These are phyloP conservation scores for Tachina lurida DNA, from an alignment of 2,888 invertebrate genomes.

Conservation along the genomic window DNA sequence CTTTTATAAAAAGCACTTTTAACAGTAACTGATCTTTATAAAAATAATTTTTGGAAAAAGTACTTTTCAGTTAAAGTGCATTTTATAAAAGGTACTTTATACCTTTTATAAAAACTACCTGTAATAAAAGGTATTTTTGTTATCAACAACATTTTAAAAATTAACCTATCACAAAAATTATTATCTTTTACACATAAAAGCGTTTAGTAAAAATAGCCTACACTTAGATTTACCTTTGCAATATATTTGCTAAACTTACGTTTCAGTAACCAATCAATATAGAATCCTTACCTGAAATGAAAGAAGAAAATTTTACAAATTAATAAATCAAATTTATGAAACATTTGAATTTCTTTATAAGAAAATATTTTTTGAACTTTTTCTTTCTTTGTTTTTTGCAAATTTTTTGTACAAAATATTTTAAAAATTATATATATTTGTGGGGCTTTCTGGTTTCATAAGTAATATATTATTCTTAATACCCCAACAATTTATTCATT, in stretches of 20 bases:
- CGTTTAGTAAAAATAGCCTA: too few species aligned
- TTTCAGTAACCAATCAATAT: neutral
- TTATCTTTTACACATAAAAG: too few species aligned
- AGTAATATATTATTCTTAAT: neutral
- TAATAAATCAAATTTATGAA: neutral
- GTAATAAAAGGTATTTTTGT: too few species aligned
- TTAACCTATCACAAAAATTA: too few species aligned
- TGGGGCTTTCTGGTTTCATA: neutral
- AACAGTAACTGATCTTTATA: too few species aligned
- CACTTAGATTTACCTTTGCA: too few species aligned
- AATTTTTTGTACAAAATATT: neutral
- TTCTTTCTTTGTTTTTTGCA: neutral
- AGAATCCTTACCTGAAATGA: slow-evolving; percentile 25
- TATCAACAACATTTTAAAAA: too few species aligned
- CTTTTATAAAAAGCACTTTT: too few species aligned
- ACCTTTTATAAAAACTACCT: neutral
- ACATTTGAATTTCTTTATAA: neutral
- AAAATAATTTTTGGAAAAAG: too few species aligned
- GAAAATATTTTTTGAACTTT: neutral
- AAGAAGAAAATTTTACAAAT: neutral
- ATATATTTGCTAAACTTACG: slow-evolving; percentile 3
- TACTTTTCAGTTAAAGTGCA: too few species aligned
- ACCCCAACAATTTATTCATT: neutral
- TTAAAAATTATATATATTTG: neutral
- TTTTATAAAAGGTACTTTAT: too few species aligned